Conservation (phyloP, 2,113 vertebrate species). For the Centropus bengalensis region DNA sequence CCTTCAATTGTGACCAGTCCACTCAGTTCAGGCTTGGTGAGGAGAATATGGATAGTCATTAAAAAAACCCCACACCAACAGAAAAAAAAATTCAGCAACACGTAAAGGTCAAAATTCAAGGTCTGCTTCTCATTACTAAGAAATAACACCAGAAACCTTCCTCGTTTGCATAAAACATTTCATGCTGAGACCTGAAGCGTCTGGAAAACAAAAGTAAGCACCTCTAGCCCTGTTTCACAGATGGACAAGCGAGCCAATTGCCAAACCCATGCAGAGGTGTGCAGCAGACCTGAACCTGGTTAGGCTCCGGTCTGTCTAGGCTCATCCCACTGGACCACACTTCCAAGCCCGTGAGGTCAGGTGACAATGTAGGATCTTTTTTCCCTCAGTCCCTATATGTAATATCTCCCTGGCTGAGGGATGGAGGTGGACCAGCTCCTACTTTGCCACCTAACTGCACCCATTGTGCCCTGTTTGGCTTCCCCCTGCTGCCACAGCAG, state of each 20-base stretch:
- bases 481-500: not conserved
- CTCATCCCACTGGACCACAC: not conserved
- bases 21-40: not conserved
- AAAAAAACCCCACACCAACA: not conserved
- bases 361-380: not conserved
- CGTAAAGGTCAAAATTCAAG: slow-evolving; percentile 37
- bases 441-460: not conserved
- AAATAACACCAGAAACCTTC: not conserved
- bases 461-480: not conserved
- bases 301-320: not conserved
- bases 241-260: rapidly evolving
- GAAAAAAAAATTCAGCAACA: not conserved
- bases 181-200: not conserved
- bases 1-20: not conserved
- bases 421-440: not conserved
- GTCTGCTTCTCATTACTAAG: not conserved
- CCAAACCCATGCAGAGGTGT: not conserved
- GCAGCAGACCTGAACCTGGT: not conserved
- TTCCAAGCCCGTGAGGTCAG: not conserved
- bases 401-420: not conserved
- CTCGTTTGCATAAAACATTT: not conserved
- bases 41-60: not conserved
- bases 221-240: not conserved
- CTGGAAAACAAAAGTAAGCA: not conserved
- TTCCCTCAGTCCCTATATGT: not conserved